phyloP scores from a whole-genome alignment of 2,113 vertebrate genomes.

The Neogobius melanostomus region DNA sequence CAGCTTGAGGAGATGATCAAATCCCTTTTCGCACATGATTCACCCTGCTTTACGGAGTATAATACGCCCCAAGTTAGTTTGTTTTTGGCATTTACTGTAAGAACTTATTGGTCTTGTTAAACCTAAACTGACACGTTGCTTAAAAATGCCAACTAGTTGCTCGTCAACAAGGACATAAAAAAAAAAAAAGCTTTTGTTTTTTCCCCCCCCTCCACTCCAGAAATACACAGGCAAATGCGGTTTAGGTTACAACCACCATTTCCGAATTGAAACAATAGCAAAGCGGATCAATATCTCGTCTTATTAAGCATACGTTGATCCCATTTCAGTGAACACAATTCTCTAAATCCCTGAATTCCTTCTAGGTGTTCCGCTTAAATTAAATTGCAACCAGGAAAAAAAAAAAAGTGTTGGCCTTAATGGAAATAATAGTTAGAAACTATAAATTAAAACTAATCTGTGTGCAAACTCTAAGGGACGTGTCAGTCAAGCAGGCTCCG shows the following conservation, averaged over 20 bases:
- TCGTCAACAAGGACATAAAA: conserved; percentile 2
- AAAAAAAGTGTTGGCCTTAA: conserved; percentile 46
- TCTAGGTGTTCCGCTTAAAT: conserved; percentile 55
- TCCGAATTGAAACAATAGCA: conserved; percentile 37
- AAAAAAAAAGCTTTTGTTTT: background rate
- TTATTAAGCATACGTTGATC: conserved; percentile 56
- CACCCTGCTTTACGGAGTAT: conserved; percentile 14
- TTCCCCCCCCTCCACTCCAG: conserved; percentile 14
- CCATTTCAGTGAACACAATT: conserved; percentile 38
- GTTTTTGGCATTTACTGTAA: conserved; percentile 5
- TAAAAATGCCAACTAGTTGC: conserved; percentile 14
- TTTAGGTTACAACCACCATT: conserved; percentile 40
- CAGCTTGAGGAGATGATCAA: conserved; percentile 19
- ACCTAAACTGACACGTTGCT: conserved; percentile 13
- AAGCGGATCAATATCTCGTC: background rate
- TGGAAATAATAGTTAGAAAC: conserved; percentile 67
- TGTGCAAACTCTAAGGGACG: conserved; percentile 50
- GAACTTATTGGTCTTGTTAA: conserved; percentile 25
- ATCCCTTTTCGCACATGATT: conserved; percentile 29
- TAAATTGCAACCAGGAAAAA: conserved; percentile 27
- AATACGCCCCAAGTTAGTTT: conserved; percentile 24
- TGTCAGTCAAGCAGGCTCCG: conserved; percentile 56
- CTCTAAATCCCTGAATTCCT: conserved; percentile 44
- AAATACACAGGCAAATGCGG: conserved; percentile 35
- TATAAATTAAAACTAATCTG: conserved; percentile 66